A percentile compares a stretch with the other conserved stretches of the same genome.
Evolutionary conservation across 2,888 invertebrate genomes (phyloP).

Genomic region (Drosophila helvetica): DNA sequence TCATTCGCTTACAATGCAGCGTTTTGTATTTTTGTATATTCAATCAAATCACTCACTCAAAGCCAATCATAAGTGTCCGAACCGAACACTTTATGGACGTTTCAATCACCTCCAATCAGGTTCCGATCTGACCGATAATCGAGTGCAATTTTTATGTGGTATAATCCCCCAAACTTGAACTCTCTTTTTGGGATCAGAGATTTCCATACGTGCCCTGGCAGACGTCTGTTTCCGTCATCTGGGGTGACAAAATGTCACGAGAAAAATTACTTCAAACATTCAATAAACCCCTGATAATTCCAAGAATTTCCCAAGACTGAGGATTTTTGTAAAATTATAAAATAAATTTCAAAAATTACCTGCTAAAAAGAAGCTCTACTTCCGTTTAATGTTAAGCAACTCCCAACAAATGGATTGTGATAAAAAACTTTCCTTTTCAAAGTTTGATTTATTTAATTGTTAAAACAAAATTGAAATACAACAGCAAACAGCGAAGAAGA

Average conservation of each 20-base stretch:
- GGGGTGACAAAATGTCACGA: constrained; percentile 30
- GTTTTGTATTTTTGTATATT: background rate
- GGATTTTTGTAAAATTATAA: no score
- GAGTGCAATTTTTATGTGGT: constrained; percentile 25
- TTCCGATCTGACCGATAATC: constrained; percentile 37
- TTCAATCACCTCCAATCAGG: constrained; percentile 8
- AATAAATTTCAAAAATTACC: background rate
- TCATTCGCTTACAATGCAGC: background rate
- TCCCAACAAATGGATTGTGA: constrained; percentile 8
- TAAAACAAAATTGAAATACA: constrained; percentile 46
- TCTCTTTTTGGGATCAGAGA: background rate
- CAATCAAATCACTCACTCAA: background rate
- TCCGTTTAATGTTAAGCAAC: constrained; percentile 30
- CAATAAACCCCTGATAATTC: constrained; percentile 2
- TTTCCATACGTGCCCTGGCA: constrained; percentile 32
- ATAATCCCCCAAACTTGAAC: constrained; percentile 15
- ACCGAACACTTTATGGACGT: background rate
- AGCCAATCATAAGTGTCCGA: background rate
- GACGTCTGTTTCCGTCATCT: constrained; percentile 18
- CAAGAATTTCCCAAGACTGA: background rate
- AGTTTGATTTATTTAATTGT: constrained; percentile 63
- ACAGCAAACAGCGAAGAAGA: constrained; percentile 26
- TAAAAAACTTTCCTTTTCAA: constrained; percentile 59
- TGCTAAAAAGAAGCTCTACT: constrained; percentile 4
- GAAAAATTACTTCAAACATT: constrained; percentile 6